Evolutionary conservation across 2,888 invertebrate genomes (phyloP), one percentile per base, ranked within the genome.

Genomic region (Standfussiana lucernea): DNA sequence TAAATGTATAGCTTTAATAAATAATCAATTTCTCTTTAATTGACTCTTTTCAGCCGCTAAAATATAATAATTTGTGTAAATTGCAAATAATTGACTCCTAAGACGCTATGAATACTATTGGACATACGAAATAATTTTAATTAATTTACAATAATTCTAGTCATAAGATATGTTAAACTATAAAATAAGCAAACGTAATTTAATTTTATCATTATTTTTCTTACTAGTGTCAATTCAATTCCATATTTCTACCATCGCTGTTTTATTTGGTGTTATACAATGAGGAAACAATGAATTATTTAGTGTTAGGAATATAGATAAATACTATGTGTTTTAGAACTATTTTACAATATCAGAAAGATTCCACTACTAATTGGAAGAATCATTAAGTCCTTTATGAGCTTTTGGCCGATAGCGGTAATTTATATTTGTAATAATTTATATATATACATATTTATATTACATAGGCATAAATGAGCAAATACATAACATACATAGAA

Each of bases 331-430:
- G 72, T 79, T 61, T 18, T 37, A 82, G 71, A 76, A 76, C 81
- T 83, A 86, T 86, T 82, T 83, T 85, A 86, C 82, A 86, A 69
- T 87, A 89, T 87, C 89, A 80, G 87, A 82, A 86, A 91, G 88
- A 88, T 92, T 90, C 90, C 89, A 90, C 91, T 91, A 92, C 90
- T n/a, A 86, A 83, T 90, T 88, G 88, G 86, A 90, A 90, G 89
- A 89, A 86, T 72, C 21, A 66, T 64, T 72, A 80, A 83, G 82
- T 78, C 56, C 77, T 87, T 72, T 78, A 84, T 84, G 37, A 83
- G 76, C 83, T 79, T 77, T 87, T 85, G 81, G 75, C 80, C 68
- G 61, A 78, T 73, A 73, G n/a, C 71, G 53, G 71, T 78, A 56
- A 45, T 56, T 69, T 21, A 61, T 21, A 28, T 42, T 50, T 53